Conservation (phyloP, 2,888 invertebrate species). For the Hypselothyrea guttata region DNA sequence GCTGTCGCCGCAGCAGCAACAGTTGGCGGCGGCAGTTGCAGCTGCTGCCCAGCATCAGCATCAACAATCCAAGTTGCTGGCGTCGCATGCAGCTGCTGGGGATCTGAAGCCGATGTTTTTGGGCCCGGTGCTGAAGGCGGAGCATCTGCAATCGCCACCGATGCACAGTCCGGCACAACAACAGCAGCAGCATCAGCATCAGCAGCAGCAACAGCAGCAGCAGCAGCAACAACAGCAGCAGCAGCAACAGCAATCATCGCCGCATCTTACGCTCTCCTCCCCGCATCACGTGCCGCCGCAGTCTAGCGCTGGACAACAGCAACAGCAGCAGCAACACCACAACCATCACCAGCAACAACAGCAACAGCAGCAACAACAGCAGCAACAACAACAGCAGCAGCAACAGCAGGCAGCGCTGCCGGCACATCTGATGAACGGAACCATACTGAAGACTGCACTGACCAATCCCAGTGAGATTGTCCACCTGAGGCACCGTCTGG, state of each 20-base stretch:
- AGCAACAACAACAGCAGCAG: conserved; percentile 48
- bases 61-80: conserved; percentile 75
- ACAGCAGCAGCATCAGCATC: conserved; percentile 71
- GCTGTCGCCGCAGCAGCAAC: conserved; percentile 78
- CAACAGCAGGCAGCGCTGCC: conserved; percentile 82
- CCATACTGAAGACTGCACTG: conserved; percentile 96
- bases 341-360: conserved; percentile 75
- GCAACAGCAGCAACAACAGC: conserved; percentile 53
- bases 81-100: conserved; percentile 36
- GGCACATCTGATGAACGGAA: conserved; percentile 93
- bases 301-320: conserved; percentile 62
- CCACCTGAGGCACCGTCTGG: conserved; percentile 92
- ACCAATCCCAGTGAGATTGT: conserved; percentile 97
- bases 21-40: conserved; percentile 77
- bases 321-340: conserved; percentile 71
- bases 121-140: conserved; percentile 77
- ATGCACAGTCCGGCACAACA: conserved; percentile 79
- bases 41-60: conserved; percentile 78
- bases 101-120: conserved; percentile 79
- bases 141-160: conserved; percentile 65
- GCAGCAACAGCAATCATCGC: conserved; percentile 66
- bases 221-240: conserved; percentile 72
- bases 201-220: conserved; percentile 71
- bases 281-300: conserved; percentile 77
- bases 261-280: conserved; percentile 68